These are phyloP conservation scores for Pristionchus maxplancki DNA, from an alignment of 2,888 invertebrate species.

Conservation along the genomic window DNA sequence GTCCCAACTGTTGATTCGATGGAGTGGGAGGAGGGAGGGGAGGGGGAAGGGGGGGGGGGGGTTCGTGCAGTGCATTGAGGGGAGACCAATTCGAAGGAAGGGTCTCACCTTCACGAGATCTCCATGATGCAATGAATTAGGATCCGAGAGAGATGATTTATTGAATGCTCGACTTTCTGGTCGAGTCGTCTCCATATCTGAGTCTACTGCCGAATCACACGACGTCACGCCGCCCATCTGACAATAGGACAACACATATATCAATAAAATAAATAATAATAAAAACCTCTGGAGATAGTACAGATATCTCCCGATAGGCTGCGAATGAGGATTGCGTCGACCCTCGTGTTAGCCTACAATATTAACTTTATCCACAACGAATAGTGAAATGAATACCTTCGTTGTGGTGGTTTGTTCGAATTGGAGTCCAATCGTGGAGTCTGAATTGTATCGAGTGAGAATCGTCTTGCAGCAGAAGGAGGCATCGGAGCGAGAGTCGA, in stretches of 20 bases:
- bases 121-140: conserved; percentile 42
- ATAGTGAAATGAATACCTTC: not conserved
- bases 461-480: not conserved
- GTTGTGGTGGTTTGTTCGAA: not conserved
- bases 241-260: not conserved
- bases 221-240: conserved; percentile 11
- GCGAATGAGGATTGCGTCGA: not conserved
- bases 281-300: conserved; percentile 12
- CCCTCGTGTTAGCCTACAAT: not conserved
- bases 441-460: not conserved
- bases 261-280: not conserved
- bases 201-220: conserved; percentile 46
- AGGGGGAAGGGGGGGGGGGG: not conserved
- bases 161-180: not conserved
- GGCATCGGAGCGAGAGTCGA: not conserved
- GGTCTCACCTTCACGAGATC: conserved; percentile 50
- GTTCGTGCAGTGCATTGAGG: not conserved
- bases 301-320: not conserved
- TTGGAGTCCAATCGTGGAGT: not conserved
- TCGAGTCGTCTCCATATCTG: not conserved
- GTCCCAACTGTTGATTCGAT: not conserved
- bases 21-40: not conserved
- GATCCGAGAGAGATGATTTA: not conserved
- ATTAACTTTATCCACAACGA: not conserved
- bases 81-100: too few species aligned